Base-by-base conservation (phyloP, 2,888 invertebrate species). In the Lochmaea crataegi region DNA sequence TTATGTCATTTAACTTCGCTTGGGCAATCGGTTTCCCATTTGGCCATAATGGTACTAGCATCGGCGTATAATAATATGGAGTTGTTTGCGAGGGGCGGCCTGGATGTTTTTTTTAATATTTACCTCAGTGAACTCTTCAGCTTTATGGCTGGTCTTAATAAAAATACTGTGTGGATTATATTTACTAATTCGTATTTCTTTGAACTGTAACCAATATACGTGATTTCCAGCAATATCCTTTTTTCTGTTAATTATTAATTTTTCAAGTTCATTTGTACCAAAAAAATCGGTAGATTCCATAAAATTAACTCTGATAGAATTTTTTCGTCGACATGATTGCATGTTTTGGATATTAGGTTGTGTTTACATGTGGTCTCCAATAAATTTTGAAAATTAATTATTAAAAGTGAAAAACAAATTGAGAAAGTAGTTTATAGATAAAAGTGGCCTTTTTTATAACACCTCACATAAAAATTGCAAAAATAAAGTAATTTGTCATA, bases 271-370 rank as follows among this genome's bases (percentile, higher is more conserved):
- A 45, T 45, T 45, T 58, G 68, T 68, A 68, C 68, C 57, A 22
- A 16, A 68, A 58, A 68, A 58, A 48, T 68, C 42, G 18, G 57
- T 58, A 45, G 58, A 41, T 68, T 57, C 45, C 68, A 68, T 68
- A 45, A 14, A 58, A 45, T 58, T 57, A 58, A 68, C 68, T 58
- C 57, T 68, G 45, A 68, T 57, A 56, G 57, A 58, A 68, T 68
- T 68, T 26, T 68, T 68, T 57, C 57, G 45, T 68, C 71, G 53
- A 65, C 71, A 75, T n/a, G 48, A 12, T 69, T 53, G 57, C n/a
- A n/a, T n/a, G n/a, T n/a, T n/a, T n/a, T n/a, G n/a, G n/a, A n/a
- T n/a, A n/a, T n/a, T n/a, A n/a, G n/a, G n/a, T n/a, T n/a, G n/a
- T n/a, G n/a, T n/a, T n/a, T n/a, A n/a, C n/a, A n/a, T n/a, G n/a